Percentiles rank a stretch among this genome's conserved stretches.
These are phyloP conservation scores for Florisuga fusca DNA, from an alignment of 2,797 vertebrate species.

Conservation along the genomic window DNA sequence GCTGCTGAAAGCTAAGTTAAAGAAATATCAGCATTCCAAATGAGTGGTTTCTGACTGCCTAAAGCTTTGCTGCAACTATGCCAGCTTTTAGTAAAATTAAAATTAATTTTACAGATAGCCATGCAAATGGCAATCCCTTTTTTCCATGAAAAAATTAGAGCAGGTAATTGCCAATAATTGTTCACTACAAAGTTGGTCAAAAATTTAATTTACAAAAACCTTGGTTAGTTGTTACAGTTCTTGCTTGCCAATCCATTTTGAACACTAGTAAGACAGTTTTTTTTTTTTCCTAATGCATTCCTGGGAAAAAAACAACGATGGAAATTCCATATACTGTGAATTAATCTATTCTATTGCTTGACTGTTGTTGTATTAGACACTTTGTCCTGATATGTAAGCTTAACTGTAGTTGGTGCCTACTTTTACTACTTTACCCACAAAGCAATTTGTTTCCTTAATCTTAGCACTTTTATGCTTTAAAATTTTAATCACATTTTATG, in stretches of 20 bases:
- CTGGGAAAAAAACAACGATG: neutral
- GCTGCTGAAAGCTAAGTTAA: neutral
- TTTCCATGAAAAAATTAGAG: neutral
- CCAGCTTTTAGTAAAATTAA: neutral
- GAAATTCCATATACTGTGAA: neutral
- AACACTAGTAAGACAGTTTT: neutral
- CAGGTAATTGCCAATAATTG: conserved; percentile 1
- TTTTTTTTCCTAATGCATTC: neutral
- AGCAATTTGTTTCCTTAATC: neutral
- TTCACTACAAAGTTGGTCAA: neutral
- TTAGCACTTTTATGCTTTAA: neutral
- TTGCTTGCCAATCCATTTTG: neutral
- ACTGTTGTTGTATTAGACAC: neutral
- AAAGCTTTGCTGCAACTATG: neutral
- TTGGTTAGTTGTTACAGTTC: neutral
- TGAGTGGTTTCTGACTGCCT: neutral
- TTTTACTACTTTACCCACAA: neutral
- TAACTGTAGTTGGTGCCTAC: neutral
- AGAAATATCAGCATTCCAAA: conserved; percentile 10
- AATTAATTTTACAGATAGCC: neutral
- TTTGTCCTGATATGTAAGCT: neutral
- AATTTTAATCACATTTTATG: neutral
- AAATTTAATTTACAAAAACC: neutral
- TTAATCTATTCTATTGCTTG: neutral
- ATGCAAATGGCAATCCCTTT: neutral